Evolutionary conservation across 2,113 vertebrate species (phyloP).

Genomic region (Gambusia affinis): DNA sequence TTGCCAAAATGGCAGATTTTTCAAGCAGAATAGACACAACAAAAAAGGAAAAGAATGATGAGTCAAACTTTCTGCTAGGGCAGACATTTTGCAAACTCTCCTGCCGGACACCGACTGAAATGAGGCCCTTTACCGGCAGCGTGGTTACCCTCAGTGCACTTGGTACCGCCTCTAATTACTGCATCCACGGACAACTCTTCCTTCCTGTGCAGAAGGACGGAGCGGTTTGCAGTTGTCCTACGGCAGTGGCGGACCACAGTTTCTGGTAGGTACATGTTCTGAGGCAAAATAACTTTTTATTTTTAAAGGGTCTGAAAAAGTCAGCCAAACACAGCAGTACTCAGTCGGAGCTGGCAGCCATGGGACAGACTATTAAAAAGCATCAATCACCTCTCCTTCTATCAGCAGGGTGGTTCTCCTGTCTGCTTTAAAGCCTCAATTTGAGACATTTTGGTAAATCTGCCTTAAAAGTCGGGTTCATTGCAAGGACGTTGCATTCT

Average conservation of each 20-base stretch:
- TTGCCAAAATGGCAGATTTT: not conserved
- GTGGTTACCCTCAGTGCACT: not conserved
- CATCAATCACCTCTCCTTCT: not conserved
- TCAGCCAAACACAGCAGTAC: not conserved
- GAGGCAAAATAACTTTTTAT: not conserved
- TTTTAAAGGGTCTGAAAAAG: not conserved
- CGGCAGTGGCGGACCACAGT: conserved; percentile 2
- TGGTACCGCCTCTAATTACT: conserved; percentile 1
- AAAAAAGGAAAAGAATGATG: not conserved
- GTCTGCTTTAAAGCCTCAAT: not conserved
- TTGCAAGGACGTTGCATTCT: not conserved
- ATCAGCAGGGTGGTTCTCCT: not conserved
- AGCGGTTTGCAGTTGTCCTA: not conserved
- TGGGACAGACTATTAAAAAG: not conserved
- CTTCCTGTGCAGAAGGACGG: not conserved
- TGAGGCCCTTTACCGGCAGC: not conserved
- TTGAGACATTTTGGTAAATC: not conserved
- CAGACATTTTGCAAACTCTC: not conserved
- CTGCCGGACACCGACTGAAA: not conserved
- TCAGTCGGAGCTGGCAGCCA: not conserved
- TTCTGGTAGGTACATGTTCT: not conserved
- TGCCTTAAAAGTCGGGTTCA: not conserved
- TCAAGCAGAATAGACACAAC: too few species aligned
- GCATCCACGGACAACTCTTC: not conserved
- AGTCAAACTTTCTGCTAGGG: not conserved